Evolutionary conservation across 64 coral and sea anemone species (phyloP).

Genomic region (Montipora foliosa): DNA sequence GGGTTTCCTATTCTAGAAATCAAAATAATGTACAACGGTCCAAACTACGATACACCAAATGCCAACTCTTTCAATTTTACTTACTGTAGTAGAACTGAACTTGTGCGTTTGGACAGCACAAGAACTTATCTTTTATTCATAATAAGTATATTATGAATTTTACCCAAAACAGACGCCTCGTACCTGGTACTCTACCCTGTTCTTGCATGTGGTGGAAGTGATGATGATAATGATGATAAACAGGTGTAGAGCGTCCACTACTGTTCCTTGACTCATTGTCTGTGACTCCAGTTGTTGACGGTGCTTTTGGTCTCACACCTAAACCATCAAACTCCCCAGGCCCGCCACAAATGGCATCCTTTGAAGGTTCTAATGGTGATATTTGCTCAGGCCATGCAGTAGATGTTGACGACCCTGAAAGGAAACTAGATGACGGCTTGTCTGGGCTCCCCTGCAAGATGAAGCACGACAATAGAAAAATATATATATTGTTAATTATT

Average conservation of each 20-base stretch:
- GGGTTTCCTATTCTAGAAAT: too few species aligned
- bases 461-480: too few species aligned
- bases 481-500: too few species aligned
- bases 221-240: constrained; percentile 97
- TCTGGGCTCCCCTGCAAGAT: not conserved
- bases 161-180: not conserved
- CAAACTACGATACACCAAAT: too few species aligned
- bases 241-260: constrained; percentile 76
- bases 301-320: constrained; percentile 70
- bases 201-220: constrained; percentile 83
- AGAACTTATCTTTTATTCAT: too few species aligned
- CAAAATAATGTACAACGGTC: too few species aligned
- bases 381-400: constrained; percentile 86
- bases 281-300: not conserved
- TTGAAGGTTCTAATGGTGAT: constrained; percentile 77
- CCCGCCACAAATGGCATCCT: constrained; percentile 43
- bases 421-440: constrained; percentile 52
- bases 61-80: too few species aligned
- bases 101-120: too few species aligned
- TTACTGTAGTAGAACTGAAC: too few species aligned
- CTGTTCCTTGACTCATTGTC: constrained; percentile 22
- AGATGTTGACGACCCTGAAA: constrained; percentile 64
- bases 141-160: too few species aligned
- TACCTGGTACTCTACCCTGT: constrained; percentile 33
- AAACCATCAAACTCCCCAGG: constrained; percentile 63